Percentiles rank a stretch among this genome's conserved stretches.
These are phyloP conservation scores for Poeciliopsis turrubarensis DNA, from an alignment of 2,113 vertebrate genomes.

Conservation along the genomic window DNA sequence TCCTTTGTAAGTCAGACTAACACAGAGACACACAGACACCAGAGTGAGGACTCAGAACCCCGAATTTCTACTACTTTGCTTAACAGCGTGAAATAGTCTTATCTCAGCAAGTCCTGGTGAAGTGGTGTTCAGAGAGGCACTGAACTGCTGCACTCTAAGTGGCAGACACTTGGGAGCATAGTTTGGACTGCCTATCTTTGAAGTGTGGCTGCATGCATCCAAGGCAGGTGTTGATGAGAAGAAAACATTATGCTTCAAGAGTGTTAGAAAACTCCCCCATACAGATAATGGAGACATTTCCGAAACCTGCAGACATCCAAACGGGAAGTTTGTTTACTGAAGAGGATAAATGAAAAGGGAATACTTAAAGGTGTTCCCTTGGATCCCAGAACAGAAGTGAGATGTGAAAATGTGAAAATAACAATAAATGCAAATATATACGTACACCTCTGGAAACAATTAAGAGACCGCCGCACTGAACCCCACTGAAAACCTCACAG, in stretches of 20 bases:
- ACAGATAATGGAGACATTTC: neutral
- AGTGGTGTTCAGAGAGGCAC: conserved; percentile 34
- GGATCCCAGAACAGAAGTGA: conserved; percentile 12
- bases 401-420: neutral
- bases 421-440: neutral
- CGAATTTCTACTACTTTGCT: conserved; percentile 20
- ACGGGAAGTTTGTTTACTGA: conserved; percentile 5
- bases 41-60: neutral
- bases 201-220: conserved; percentile 15
- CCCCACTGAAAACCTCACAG: no score
- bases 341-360: neutral
- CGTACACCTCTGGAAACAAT: no score
- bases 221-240: conserved; percentile 28
- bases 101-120: conserved; percentile 36
- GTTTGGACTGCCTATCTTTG: conserved; percentile 6
- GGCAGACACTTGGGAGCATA: conserved; percentile 14
- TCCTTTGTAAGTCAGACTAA: conserved; percentile 87
- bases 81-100: conserved; percentile 30
- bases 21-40: conserved; percentile 31
- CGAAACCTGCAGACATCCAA: conserved; percentile 4
- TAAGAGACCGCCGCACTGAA: no score
- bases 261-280: conserved; percentile 8
- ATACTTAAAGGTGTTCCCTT: neutral
- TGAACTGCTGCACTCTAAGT: conserved; percentile 39
- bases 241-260: conserved; percentile 1